A percentile compares a stretch with the other conserved stretches of the same genome.
phyloP scores from a whole-genome alignment of 2,888 invertebrate species.

The Tetragonula carbonaria region DNA sequence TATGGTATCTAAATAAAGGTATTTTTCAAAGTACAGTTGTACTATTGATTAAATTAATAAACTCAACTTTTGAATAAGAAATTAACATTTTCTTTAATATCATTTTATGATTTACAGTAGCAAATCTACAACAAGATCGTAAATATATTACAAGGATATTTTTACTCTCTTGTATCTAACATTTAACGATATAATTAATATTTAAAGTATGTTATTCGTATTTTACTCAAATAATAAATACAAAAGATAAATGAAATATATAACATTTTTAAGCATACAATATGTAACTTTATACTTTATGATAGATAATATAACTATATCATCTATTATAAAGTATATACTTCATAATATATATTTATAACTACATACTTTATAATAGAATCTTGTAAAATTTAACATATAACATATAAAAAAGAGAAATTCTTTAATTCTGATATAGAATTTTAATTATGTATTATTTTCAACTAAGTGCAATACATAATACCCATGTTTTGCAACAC shows the following conservation, averaged over 20 bases:
- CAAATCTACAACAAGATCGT: slow-evolving; percentile 38
- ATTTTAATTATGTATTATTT: slow-evolving; percentile 20
- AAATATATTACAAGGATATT: slow-evolving; percentile 50
- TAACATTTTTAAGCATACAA: slow-evolving; percentile 38
- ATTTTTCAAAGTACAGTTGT: slow-evolving; percentile 18
- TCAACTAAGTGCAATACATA: slow-evolving; percentile 17
- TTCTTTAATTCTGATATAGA: slow-evolving; percentile 9
- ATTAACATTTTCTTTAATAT: slow-evolving; percentile 54
- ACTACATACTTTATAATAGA: slow-evolving; percentile 9
- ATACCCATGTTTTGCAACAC: slow-evolving; percentile 27
- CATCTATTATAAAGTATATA: too few relatives aligned
- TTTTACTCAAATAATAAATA: slow-evolving; percentile 45
- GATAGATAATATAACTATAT: neutral
- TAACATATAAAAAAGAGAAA: slow-evolving; percentile 25
- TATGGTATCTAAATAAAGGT: slow-evolving; percentile 14
- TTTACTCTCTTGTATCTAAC: slow-evolving; percentile 38
- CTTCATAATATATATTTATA: neutral
- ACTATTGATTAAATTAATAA: slow-evolving; percentile 39
- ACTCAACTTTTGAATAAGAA: slow-evolving; percentile 49
- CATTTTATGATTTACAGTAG: slow-evolving; percentile 48
- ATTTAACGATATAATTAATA: slow-evolving; percentile 39
- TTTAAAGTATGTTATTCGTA: slow-evolving; percentile 44
- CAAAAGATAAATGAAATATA: slow-evolving; percentile 35
- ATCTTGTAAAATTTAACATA: slow-evolving; percentile 42
- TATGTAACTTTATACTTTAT: slow-evolving; percentile 18